Evolutionary conservation across 2,797 vertebrate species (phyloP), one percentile per base, ranked within the genome.

Genomic region (Gymnoscopelus microlampas): DNA sequence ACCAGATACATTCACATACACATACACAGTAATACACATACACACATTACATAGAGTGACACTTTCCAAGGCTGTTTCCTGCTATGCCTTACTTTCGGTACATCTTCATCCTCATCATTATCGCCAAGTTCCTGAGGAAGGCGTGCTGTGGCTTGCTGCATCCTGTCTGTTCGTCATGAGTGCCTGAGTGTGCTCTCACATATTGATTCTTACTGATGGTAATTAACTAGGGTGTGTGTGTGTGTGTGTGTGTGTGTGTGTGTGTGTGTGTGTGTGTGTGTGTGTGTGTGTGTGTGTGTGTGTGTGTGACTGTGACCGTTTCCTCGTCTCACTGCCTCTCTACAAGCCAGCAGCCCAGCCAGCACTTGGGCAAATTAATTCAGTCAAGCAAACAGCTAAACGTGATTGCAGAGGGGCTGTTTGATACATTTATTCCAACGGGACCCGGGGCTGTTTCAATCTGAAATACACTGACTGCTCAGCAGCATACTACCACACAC

Each of bases 341-440:
- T 68, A 47, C n/a, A n/a, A 59, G 10, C 55, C 66, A 68, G 50
- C 50, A 51, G 39, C 39, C 24, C 23, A 39, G 70, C 51, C 35
- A 66, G 71, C 74, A 81, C 77, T 87, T 71, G 59, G 61, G 39
- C 68, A 73, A 80, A 85, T 83, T 64, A 82, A 73, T 78, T 61
- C 72, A 70, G 78, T 77, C 67, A 63, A 67, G 67, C 73, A 62
- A 62, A 49, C 73, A 65, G 71, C 53, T 39, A 51, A 60, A 51
- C 12, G 35, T 61, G 66, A 68, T 55, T 68, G 71, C 35, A 57
- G 60, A 73, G 54, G 79, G 77, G 73, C 57, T 58, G 53, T 78
- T 81, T 85, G 77, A 77, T 82, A 79, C 78, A 76, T 82, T 68
- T 51, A 19, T 73, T 9, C 73, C 63, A 73, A 49, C 66, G 50